Base-by-base conservation (phyloP, 2,797 vertebrate genomes). In the Petrocephalus schoutedeni region DNA sequence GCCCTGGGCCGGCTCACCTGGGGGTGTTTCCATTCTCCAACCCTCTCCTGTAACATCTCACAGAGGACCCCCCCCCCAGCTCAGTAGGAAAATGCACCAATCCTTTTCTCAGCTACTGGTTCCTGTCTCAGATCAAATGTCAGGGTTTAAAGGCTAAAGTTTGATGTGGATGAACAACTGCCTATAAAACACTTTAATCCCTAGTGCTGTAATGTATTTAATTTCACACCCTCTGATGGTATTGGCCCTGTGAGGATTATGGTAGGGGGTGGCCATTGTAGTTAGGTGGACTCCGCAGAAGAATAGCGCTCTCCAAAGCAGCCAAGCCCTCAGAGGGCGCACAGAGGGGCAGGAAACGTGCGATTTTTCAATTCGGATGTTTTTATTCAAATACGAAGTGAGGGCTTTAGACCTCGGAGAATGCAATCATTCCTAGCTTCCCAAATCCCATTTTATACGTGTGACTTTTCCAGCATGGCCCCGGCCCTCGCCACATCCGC, bases 111-210 rank as follows among this genome's bases (percentile, higher is more conserved):
- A 80, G 95, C 93, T 93, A 95, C 94, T 91, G 93, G 91, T 95
- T 96, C 95, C 96, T 96, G 95, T 95, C 92, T 92, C 91, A 96
- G 97, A 98, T 98, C 97, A 97, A 97, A 97, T 97, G 97, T 96
- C 97, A 93, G 95, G 95, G 95, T 96, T 97, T 97, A 97, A 87
- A 96, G 96, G 95, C 94, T 93, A 95, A 97, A 96, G 96, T 97
- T 96, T 97, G 97, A 97, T 97, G 96, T 97, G 97, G 97, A 97
- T 98, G 97, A 97, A 97, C 97, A 97, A 97, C 97, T 97, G 97
- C 96, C 96, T 97, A 97, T 97, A 96, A 97, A 98, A 97, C 92
- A 91, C 96, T 96, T 97, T 97, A 97, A 97, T 96, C 96, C 94
- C 95, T 96, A 96, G 94, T 96, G 95, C 96, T 96, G 95, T 97